Evolutionary conservation across 2,888 invertebrate genomes (phyloP).

Genomic region (Pelosia muscerda): DNA sequence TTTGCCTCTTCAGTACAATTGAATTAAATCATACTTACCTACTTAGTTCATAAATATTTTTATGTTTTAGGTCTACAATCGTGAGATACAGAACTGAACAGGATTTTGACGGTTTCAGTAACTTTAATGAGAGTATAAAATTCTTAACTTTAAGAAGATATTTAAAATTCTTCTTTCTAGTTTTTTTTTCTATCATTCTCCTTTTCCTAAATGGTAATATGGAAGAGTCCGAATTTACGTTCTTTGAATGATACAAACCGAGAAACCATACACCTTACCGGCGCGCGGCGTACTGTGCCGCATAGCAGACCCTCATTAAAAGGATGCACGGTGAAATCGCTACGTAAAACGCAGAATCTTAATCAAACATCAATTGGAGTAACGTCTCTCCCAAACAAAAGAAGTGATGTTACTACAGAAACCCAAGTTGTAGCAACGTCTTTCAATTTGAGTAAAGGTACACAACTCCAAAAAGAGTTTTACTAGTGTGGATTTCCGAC

Average conservation of each 20-base stretch:
- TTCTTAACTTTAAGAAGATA: not conserved
- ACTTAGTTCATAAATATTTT: not conserved
- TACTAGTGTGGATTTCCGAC: not conserved
- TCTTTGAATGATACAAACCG: not conserved
- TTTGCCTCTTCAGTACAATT: not conserved
- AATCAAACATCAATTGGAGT: not conserved
- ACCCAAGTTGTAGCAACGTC: not conserved
- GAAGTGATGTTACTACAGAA: not conserved
- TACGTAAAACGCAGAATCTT: not conserved
- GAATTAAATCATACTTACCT: not conserved
- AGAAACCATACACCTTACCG: no score
- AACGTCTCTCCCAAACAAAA: not conserved
- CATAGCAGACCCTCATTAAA: no score
- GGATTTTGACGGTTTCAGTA: no score
- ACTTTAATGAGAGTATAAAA: no score
- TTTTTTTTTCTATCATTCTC: not conserved
- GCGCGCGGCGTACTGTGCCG: no score
- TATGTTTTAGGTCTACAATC: not conserved
- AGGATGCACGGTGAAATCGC: not conserved
- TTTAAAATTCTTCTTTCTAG: no score
- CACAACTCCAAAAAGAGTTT: not conserved
- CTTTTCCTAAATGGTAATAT: not conserved
- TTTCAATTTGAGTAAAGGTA: not conserved
- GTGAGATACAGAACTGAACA: not conserved
- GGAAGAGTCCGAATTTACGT: not conserved